A percentile compares a stretch with the other conserved stretches of the same genome.
phyloP scores from a whole-genome alignment of 2,888 invertebrate species.

The Dynastes maya region DNA sequence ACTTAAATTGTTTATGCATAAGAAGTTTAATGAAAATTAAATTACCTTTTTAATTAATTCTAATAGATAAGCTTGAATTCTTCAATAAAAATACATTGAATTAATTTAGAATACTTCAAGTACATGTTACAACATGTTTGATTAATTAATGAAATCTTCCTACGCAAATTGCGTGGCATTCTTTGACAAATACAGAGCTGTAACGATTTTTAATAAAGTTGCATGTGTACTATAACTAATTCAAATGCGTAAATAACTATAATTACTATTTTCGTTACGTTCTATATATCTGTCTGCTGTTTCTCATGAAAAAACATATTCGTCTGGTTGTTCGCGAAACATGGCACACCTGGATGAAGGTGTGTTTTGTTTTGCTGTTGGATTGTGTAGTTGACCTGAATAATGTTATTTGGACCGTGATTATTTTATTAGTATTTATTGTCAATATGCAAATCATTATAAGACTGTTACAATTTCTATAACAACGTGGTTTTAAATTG shows the following conservation, averaged over 20 bases:
- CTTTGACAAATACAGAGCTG: neutral
- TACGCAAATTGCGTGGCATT: neutral
- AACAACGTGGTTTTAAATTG: too few species aligned
- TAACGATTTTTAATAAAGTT: neutral
- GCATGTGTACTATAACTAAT: neutral
- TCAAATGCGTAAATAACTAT: neutral
- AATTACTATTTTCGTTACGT: too few species aligned
- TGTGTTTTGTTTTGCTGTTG: slow-evolving; percentile 49
- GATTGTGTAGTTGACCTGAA: slow-evolving; percentile 53
- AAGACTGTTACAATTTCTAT: too few species aligned
- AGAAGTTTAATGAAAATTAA: too few species aligned
- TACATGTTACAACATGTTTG: neutral
- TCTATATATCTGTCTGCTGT: neutral
- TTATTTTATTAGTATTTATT: neutral
- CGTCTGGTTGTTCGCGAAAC: slow-evolving; percentile 4
- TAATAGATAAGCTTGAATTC: too few species aligned
- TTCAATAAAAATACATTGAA: too few species aligned
- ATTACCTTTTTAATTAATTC: too few species aligned
- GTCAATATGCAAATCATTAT: neutral
- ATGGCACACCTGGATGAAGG: slow-evolving; percentile 54
- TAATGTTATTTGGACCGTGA: slow-evolving; percentile 47
- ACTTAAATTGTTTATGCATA: too few species aligned
- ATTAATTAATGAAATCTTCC: neutral
- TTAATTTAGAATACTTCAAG: too few species aligned
- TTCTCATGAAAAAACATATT: neutral